A percentile compares a stretch with the other conserved stretches of the same genome.
Conservation (phyloP, 2,888 invertebrate species). For the Scaptomyza caliginosa region DNA sequence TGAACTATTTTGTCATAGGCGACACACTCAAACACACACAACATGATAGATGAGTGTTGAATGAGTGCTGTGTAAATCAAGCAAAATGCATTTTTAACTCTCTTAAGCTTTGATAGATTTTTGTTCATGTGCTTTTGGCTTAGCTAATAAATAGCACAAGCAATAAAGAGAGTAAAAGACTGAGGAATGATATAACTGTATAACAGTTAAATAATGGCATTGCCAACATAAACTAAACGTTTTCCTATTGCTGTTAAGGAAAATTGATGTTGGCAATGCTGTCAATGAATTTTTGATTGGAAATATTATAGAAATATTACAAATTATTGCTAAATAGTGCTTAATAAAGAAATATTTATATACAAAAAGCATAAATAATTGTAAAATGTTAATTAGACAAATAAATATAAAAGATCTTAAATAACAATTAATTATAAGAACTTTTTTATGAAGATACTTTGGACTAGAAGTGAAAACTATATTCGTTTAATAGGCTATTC, state of each 20-base stretch:
- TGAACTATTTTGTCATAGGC: slow-evolving; percentile 20
- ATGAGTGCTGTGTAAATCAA: slow-evolving; percentile 22
- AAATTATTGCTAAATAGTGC: no score
- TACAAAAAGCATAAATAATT: no score
- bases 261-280: background rate
- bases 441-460: no score
- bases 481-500: no score
- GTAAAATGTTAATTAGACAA: no score
- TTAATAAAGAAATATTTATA: no score
- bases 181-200: background rate
- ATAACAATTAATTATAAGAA: no score
- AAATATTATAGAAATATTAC: no score
- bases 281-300: no score
- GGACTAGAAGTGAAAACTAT: no score
- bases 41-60: slow-evolving; percentile 32
- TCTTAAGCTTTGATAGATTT: background rate
- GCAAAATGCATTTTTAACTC: slow-evolving; percentile 18
- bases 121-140: background rate
- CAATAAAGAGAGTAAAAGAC: no score
- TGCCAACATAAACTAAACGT: background rate
- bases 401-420: no score
- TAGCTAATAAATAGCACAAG: background rate
- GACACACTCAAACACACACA: slow-evolving; percentile 11
- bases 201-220: background rate
- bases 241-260: background rate